These are phyloP conservation scores for Salticus scenicus DNA, from an alignment of 2,888 invertebrate species.

Conservation along the genomic window DNA sequence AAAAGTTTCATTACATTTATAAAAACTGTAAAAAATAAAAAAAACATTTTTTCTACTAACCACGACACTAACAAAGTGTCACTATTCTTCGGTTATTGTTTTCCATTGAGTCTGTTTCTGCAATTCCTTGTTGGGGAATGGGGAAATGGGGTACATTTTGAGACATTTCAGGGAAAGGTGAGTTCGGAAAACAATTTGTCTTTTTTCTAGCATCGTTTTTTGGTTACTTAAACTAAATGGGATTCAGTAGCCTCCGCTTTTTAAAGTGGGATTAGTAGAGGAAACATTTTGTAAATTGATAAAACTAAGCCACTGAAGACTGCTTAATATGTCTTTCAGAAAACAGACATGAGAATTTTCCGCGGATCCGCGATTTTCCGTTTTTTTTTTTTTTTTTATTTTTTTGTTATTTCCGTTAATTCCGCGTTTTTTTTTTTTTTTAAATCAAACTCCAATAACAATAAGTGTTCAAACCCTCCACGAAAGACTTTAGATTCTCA, in stretches of 20 bases:
- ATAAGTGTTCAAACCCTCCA: too few relatives aligned
- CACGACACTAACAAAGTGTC: not conserved
- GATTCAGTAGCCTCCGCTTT: constrained; percentile 2
- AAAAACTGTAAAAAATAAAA: too few relatives aligned
- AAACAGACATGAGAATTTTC: too few relatives aligned
- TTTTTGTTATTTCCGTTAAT: too few relatives aligned
- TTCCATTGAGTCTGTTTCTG: constrained; percentile 14
- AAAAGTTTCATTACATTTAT: too few relatives aligned
- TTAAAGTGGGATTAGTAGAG: constrained; percentile 10
- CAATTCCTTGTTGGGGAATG: constrained; percentile 10
- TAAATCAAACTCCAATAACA: too few relatives aligned
- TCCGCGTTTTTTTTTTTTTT: too few relatives aligned
- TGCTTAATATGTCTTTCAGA: too few relatives aligned
- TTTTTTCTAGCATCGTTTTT: constrained; percentile 50
- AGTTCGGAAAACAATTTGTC: constrained; percentile 60
- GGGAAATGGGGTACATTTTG: constrained; percentile 53
- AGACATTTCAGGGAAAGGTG: not conserved
- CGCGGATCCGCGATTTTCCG: too few relatives aligned
- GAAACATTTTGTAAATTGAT: constrained; percentile 37
- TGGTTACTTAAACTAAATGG: constrained; percentile 63
- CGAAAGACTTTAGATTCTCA: too few relatives aligned
- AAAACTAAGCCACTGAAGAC: not conserved
- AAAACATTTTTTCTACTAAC: too few relatives aligned
- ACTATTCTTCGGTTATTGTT: not conserved
- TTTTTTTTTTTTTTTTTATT: too few relatives aligned